These are phyloP conservation scores for Chromoteleia sp. DNA, from an alignment of 2,888 invertebrate species.

Conservation along the genomic window DNA sequence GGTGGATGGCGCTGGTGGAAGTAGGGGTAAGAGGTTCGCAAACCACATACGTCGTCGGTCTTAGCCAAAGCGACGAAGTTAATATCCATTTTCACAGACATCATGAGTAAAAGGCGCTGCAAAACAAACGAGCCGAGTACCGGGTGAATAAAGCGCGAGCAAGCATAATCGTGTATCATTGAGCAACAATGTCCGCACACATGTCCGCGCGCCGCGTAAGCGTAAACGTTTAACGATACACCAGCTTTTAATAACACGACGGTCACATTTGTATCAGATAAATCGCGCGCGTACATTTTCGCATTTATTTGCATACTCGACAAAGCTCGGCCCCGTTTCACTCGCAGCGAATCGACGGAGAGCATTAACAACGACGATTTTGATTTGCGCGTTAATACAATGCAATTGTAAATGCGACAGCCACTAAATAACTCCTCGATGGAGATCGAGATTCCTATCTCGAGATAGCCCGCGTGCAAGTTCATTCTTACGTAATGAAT, in stretches of 20 bases:
- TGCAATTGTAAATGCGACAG: not conserved
- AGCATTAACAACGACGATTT: constrained; percentile 38
- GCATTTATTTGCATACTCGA: constrained; percentile 57
- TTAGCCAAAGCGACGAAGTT: constrained; percentile 71
- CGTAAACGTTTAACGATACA: constrained; percentile 42
- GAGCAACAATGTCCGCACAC: constrained; percentile 51
- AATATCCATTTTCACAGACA: constrained; percentile 74
- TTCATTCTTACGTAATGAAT: constrained; percentile 7
- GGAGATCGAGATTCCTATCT: constrained; percentile 16
- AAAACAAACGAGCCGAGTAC: constrained; percentile 71
- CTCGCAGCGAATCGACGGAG: constrained; percentile 4
- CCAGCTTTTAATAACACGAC: constrained; percentile 61
- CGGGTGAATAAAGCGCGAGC: constrained; percentile 66
- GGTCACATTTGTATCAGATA: constrained; percentile 42
- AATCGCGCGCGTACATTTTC: constrained; percentile 30
- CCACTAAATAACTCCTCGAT: constrained; percentile 33
- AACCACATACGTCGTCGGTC: constrained; percentile 71
- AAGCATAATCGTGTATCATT: constrained; percentile 67
- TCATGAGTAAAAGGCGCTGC: constrained; percentile 63
- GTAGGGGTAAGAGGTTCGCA: constrained; percentile 72
- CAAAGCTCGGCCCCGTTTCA: constrained; percentile 27
- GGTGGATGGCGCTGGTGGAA: constrained; percentile 24
- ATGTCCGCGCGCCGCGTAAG: constrained; percentile 20
- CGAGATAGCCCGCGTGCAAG: constrained; percentile 14
- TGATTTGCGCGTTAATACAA: constrained; percentile 38